phyloP scores from a whole-genome alignment of 1,140 invertebrate species.

The Kradibia gibbosae region DNA sequence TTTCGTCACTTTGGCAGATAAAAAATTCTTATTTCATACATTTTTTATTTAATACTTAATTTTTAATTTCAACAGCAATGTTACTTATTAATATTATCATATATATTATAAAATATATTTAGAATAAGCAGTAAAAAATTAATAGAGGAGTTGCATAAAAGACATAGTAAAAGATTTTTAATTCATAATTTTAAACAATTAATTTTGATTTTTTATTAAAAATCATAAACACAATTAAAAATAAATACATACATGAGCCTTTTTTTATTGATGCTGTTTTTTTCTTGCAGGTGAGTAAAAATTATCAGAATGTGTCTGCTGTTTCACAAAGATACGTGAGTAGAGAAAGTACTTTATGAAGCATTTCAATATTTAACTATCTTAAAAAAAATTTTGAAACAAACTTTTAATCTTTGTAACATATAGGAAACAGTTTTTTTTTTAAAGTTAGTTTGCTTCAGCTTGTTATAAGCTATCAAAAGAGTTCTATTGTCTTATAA shows the following conservation, averaged over 20 bases:
- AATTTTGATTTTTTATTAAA: no score
- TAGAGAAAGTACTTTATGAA: background rate
- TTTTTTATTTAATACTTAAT: no score
- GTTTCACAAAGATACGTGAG: background rate
- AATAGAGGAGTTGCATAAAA: no score
- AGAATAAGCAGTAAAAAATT: no score
- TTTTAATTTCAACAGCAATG: no score
- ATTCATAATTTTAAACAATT: no score
- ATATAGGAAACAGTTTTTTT: slow-evolving; percentile 3
- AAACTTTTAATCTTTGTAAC: background rate
- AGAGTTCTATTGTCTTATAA: slow-evolving; percentile 11
- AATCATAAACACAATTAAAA: no score
- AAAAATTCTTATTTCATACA: background rate
- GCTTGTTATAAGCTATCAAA: background rate
- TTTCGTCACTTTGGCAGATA: background rate
- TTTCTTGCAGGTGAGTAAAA: slow-evolving; percentile 27
- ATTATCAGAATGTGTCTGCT: background rate
- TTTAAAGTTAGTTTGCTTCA: background rate
- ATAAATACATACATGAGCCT: no score
- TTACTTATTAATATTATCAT: no score
- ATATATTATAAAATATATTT: no score
- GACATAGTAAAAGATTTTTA: no score
- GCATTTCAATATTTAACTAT: background rate
- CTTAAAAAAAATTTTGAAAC: background rate
- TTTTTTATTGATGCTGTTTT: background rate